Percentiles rank a stretch among this genome's conserved stretches.
Conservation (phyloP, 2,797 vertebrate species). For the Heteromormyrus szaboi region DNA sequence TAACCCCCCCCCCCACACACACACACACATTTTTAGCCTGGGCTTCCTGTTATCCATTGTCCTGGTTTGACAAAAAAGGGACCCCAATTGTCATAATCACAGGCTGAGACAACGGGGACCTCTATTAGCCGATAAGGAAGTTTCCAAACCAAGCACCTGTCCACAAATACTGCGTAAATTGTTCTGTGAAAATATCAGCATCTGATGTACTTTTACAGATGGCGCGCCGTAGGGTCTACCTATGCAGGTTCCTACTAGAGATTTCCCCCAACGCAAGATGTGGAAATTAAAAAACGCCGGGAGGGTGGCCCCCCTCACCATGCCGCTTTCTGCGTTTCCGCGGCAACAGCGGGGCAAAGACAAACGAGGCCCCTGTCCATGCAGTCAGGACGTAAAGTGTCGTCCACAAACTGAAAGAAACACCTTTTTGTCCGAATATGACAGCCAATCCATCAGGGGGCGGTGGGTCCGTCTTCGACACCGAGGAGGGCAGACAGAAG, state of each 20-base stretch:
- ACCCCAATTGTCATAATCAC: background rate
- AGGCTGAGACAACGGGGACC: background rate
- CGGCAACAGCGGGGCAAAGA: slow-evolving; percentile 33
- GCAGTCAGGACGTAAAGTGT: slow-evolving; percentile 55
- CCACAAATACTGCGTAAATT: background rate
- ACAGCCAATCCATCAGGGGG: slow-evolving; percentile 82
- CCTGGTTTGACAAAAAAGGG: background rate
- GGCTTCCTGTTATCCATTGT: background rate
- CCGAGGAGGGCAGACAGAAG: slow-evolving; percentile 66
- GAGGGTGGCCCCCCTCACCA: background rate
- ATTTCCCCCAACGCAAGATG: background rate
- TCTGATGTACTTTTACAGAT: background rate
- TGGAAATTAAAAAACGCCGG: background rate
- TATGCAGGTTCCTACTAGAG: background rate
- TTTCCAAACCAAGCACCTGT: background rate
- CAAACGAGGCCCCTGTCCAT: slow-evolving; percentile 43
- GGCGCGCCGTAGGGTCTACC: background rate
- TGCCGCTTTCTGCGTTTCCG: background rate
- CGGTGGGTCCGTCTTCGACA: slow-evolving; percentile 67
- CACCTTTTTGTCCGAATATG: slow-evolving; percentile 60
- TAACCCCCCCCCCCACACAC: background rate
- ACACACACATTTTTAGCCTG: background rate
- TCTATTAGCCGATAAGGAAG: background rate
- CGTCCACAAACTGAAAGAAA: slow-evolving; percentile 70
- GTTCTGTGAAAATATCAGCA: background rate